phyloP scores from a whole-genome alignment of 1,140 invertebrate species.

The Octopus sinensis region DNA sequence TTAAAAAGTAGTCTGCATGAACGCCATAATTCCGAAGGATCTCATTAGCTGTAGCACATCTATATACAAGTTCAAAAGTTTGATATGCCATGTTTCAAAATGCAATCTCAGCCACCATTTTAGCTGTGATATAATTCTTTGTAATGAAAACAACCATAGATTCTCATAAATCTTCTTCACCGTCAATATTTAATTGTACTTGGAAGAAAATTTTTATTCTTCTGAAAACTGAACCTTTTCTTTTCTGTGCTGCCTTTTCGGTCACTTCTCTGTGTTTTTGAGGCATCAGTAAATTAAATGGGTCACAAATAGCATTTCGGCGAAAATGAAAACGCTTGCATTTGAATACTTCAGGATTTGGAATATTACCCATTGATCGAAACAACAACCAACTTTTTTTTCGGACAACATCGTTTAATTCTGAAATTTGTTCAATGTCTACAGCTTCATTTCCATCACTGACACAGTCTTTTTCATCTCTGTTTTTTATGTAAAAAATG shows the following conservation, averaged over 20 bases:
- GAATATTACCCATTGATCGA: neutral
- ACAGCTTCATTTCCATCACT: neutral
- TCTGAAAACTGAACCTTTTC: conserved; percentile 18
- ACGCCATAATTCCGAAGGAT: too few species aligned
- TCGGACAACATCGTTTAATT: neutral
- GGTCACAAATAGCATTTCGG: conserved; percentile 26
- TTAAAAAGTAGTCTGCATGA: too few species aligned
- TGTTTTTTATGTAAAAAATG: neutral
- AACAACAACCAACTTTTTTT: conserved; percentile 1
- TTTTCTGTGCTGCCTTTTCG: conserved; percentile 17
- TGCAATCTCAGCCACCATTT: too few species aligned
- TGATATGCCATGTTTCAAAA: too few species aligned
- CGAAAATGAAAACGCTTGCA: conserved; percentile 22
- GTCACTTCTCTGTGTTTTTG: conserved; percentile 21
- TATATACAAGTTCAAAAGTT: too few species aligned
- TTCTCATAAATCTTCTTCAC: conserved; percentile 1
- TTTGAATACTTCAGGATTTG: conserved; percentile 19
- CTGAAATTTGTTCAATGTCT: neutral
- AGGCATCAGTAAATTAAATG: conserved; percentile 22
- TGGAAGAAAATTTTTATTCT: neutral
- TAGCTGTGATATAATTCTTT: too few species aligned
- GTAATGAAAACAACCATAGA: too few species aligned
- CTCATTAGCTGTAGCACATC: too few species aligned
- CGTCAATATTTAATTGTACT: neutral
- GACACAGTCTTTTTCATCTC: neutral